These are phyloP conservation scores for Prionailurus viverrinus DNA, from an alignment of 2,113 vertebrate species.

Conservation along the genomic window DNA sequence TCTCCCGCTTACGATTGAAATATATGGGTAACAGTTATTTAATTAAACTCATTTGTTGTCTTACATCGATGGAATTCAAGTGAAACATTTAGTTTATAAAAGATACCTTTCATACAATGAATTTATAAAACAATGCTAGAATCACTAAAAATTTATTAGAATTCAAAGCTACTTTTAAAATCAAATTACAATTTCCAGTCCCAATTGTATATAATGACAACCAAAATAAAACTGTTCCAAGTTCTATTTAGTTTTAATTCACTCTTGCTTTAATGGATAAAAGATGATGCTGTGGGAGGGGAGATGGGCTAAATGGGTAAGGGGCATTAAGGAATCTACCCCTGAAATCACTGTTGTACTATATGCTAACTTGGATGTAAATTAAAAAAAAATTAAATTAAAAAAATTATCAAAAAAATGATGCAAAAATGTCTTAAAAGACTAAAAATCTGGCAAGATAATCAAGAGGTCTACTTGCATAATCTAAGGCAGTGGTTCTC, in stretches of 20 bases:
- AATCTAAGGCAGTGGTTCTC: conserved; percentile 22
- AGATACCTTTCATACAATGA: not conserved
- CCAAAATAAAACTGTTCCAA: conserved; percentile 44
- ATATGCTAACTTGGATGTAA: no score
- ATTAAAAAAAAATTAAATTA: no score
- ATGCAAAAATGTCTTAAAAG: conserved; percentile 23
- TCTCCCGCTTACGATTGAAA: not conserved
- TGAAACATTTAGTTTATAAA: conserved; percentile 34
- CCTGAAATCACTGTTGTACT: no score
- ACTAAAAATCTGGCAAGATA: conserved; percentile 7
- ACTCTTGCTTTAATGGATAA: not conserved
- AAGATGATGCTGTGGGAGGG: not conserved
- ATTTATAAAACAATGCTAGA: not conserved
- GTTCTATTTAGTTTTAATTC: not conserved
- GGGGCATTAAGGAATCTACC: no score
- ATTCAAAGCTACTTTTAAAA: conserved; percentile 56
- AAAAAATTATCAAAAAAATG: not conserved
- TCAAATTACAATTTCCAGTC: not conserved
- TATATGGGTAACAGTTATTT: not conserved
- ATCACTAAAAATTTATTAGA: conserved; percentile 49
- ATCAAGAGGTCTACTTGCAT: not conserved
- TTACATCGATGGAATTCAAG: conserved; percentile 12
- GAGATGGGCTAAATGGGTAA: no score
- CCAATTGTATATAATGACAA: not conserved
- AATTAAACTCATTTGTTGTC: not conserved